phyloP scores from a whole-genome alignment of 92 coral and sea anemone genomes.

The Palythoa grandiflora region DNA sequence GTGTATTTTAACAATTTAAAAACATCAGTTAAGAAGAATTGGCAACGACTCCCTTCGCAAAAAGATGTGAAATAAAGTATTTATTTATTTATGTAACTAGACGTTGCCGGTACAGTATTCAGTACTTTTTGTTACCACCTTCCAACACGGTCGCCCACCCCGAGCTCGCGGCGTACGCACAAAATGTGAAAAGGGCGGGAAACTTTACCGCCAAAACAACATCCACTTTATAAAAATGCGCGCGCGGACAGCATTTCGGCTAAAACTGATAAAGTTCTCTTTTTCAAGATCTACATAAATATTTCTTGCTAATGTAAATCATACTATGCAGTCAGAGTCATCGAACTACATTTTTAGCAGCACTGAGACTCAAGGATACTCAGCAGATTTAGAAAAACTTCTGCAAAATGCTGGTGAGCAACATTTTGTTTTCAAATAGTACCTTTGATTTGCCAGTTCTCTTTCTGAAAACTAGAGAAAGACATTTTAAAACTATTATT shows the following conservation, averaged over 20 bases:
- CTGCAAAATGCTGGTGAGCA: conserved; percentile 90
- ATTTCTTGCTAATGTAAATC: background rate
- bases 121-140: too few species aligned
- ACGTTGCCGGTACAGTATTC: too few species aligned
- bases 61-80: too few species aligned
- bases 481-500: background rate
- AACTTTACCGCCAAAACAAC: conserved; percentile 62
- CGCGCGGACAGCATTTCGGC: conserved; percentile 22
- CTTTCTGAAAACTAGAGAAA: background rate
- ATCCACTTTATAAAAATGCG: background rate
- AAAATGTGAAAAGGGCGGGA: conserved; percentile 58
- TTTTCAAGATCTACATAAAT: background rate
- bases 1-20: too few species aligned
- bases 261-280: background rate
- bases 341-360: background rate
- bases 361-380: conserved; percentile 46
- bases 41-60: too few species aligned
- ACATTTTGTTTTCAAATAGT: too few species aligned
- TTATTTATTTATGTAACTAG: too few species aligned
- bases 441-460: background rate
- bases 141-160: too few species aligned
- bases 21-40: too few species aligned
- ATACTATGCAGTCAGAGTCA: conserved; percentile 21
- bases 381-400: conserved; percentile 87
- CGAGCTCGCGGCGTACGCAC: too few species aligned